A percentile compares a stretch with the other conserved stretches of the same genome.
Evolutionary conservation across 2,113 vertebrate species (phyloP).

Genomic region (Panthera leo): DNA sequence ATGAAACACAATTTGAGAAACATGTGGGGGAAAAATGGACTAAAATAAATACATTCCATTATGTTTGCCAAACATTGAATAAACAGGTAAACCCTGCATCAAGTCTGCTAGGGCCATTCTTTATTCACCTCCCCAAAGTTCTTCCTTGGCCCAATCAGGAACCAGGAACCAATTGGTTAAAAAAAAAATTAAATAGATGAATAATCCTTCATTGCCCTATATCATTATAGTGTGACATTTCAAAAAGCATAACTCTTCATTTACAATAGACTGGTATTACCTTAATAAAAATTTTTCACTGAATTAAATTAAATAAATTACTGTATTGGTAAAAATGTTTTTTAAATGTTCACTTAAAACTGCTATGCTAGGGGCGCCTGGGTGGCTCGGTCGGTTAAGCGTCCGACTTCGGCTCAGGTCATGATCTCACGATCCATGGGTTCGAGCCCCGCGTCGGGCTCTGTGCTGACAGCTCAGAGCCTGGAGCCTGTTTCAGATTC

Average conservation of each 20-base stretch:
- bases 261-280: neutral
- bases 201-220: neutral
- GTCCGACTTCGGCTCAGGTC: too few species aligned
- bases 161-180: neutral
- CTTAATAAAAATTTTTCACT: constrained; percentile 24
- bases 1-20: neutral
- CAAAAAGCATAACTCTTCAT: constrained; percentile 14
- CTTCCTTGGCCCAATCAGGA: neutral
- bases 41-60: neutral
- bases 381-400: too few species aligned
- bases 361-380: neutral
- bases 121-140: neutral
- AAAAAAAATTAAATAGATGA: neutral
- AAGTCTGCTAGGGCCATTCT: neutral
- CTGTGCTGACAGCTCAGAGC: too few species aligned
- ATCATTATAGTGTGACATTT: neutral
- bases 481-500: too few species aligned
- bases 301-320: constrained; percentile 49
- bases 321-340: neutral
- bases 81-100: neutral
- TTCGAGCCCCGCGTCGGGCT: too few species aligned
- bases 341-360: constrained; percentile 11
- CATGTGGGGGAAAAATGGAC: neutral
- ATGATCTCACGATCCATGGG: too few species aligned
- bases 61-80: neutral